Evolutionary conservation across 2,113 vertebrate species (phyloP).

Genomic region (Saguinus imperator): DNA sequence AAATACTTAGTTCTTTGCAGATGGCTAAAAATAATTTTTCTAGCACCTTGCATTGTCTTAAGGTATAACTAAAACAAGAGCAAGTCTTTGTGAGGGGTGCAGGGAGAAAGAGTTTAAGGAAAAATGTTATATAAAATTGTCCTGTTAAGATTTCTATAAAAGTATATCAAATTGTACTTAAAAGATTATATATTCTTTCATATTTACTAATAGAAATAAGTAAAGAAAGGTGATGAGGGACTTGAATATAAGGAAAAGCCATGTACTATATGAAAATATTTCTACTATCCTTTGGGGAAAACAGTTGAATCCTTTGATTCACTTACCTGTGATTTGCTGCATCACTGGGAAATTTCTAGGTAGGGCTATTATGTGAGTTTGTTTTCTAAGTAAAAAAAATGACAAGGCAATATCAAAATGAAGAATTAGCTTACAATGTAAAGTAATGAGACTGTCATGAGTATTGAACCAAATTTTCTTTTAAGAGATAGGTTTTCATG

Average conservation of each 20-base stretch:
- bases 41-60: not conserved
- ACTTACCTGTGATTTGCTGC: not conserved
- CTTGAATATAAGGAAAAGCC: not conserved
- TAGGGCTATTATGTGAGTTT: not conserved
- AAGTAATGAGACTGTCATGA: not conserved
- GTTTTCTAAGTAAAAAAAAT: conserved; percentile 16
- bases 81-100: not conserved
- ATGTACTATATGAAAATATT: not conserved
- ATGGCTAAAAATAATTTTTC: conserved; percentile 62
- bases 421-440: conserved; percentile 13
- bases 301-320: not conserved
- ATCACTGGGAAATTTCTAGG: not conserved
- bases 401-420: not conserved
- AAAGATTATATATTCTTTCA: not conserved
- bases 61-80: not conserved
- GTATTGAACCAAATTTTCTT: not conserved
- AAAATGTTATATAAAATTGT: conserved; percentile 43
- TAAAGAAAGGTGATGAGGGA: not conserved
- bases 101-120: conserved; percentile 38
- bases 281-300: not conserved
- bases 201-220: conserved; percentile 45
- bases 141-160: conserved; percentile 9
- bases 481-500: conserved; percentile 33
- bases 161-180: not conserved
- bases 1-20: conserved; percentile 64